Conservation (phyloP, 2,113 vertebrate species). For the Tonatia bakeri region DNA sequence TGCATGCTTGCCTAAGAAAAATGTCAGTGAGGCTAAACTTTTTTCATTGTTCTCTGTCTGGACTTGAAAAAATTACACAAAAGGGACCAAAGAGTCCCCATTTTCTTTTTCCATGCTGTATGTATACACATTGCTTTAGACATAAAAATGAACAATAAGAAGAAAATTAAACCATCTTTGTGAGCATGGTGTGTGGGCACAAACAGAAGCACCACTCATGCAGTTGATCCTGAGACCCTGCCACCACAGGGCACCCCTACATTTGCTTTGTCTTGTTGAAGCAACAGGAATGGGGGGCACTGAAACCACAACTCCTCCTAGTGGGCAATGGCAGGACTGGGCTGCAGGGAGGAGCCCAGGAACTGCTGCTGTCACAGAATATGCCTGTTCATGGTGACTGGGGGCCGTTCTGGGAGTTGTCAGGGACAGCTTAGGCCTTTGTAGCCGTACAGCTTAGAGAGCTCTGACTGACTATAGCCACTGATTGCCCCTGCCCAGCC, state of each 20-base stretch:
- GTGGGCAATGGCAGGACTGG: not conserved
- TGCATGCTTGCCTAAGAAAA: not conserved
- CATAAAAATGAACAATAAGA: not conserved
- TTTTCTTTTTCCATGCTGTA: not conserved
- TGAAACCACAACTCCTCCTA: not conserved
- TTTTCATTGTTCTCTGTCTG: not conserved
- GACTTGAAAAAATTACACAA: not conserved
- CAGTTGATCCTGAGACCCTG: accelerated
- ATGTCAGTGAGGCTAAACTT: not conserved
- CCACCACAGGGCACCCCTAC: not conserved
- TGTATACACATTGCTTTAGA: not conserved
- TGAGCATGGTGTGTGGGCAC: not conserved
- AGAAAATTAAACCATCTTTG: not conserved
- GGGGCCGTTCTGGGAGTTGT: too few species aligned
- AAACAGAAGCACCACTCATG: too few species aligned
- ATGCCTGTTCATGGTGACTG: not conserved
- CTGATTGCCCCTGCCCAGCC: not conserved
- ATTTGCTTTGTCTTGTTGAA: not conserved
- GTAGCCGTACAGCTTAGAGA: not conserved
- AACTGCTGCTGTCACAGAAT: not conserved
- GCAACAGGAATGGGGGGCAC: not conserved
- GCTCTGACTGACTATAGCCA: not conserved
- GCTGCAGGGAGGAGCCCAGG: not conserved
- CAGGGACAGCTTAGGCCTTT: not conserved
- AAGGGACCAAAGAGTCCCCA: not conserved